phyloP scores from a whole-genome alignment of 2,797 vertebrate species.

The Anabacerthia variegaticeps region DNA sequence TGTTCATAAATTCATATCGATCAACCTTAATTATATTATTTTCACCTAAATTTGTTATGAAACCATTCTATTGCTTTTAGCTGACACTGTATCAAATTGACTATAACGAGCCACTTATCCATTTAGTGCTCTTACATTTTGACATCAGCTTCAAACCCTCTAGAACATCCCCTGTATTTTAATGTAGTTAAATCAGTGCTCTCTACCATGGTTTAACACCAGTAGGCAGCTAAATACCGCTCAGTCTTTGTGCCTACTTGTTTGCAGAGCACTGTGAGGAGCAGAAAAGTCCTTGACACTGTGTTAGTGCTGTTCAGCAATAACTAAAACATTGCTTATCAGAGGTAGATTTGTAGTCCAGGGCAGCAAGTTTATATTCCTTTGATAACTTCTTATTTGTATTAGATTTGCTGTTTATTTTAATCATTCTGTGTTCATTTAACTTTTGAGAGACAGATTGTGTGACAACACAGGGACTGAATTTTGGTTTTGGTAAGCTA shows the following conservation, averaged over 20 bases:
- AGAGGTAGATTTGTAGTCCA: not conserved
- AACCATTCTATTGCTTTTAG: not conserved
- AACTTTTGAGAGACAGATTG: not conserved
- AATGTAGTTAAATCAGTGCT: not conserved
- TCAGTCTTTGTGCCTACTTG: not conserved
- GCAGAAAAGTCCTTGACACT: not conserved
- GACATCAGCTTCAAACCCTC: not conserved
- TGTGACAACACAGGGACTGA: not conserved
- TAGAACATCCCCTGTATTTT: not conserved
- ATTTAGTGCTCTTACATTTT: not conserved
- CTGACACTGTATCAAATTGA: not conserved
- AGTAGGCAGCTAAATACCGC: not conserved
- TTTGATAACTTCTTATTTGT: not conserved
- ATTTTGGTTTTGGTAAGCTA: not conserved
- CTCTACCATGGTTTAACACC: not conserved
- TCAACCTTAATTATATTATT: not conserved
- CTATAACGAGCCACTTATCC: conserved; percentile 21
- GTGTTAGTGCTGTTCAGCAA: not conserved
- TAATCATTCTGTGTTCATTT: not conserved
- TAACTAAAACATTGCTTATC: not conserved
- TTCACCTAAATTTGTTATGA: not conserved
- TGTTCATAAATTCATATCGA: not conserved
- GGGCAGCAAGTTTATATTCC: not conserved
- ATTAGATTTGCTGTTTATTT: not conserved
- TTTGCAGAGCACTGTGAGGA: not conserved